Evolutionary conservation across 2,113 vertebrate genomes (phyloP).

Genomic region (Lipophrys pholis): DNA sequence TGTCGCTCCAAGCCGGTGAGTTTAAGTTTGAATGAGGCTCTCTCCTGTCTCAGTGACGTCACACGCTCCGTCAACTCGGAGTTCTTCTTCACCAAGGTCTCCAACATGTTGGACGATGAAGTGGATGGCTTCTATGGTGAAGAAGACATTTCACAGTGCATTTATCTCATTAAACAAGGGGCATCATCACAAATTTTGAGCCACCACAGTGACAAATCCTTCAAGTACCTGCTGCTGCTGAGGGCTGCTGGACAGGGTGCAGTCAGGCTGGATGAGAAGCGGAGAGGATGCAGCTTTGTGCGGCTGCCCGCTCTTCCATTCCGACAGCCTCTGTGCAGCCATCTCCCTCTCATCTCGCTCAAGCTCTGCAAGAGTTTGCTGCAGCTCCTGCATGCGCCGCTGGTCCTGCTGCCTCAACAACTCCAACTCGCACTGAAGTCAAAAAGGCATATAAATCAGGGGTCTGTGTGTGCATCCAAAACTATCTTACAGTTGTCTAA

Average conservation of each 20-base stretch:
- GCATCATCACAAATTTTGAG: not conserved
- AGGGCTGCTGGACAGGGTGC: constrained; percentile 4
- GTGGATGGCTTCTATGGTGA: constrained; percentile 13
- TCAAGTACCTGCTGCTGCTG: constrained; percentile 62
- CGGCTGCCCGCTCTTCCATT: constrained; percentile 33
- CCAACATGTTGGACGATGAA: constrained; percentile 67
- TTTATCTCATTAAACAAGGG: not conserved
- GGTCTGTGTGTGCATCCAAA: not conserved
- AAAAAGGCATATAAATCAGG: constrained; percentile 8
- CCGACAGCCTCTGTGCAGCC: constrained; percentile 60
- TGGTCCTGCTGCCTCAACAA: constrained; percentile 85
- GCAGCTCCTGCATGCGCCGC: constrained; percentile 88
- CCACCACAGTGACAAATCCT: not conserved
- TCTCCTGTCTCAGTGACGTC: constrained; percentile 77
- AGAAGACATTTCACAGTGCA: not conserved
- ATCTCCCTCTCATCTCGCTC: constrained; percentile 77
- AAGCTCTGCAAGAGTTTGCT: constrained; percentile 82
- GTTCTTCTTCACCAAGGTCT: constrained; percentile 84
- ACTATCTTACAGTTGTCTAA: not conserved
- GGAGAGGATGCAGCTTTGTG: constrained; percentile 14
- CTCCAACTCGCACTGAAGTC: constrained; percentile 85
- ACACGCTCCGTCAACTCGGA: constrained; percentile 77
- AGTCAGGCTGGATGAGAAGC: constrained; percentile 14
- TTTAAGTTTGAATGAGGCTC: constrained; percentile 75
- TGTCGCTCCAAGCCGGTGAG: constrained; percentile 78